Evolutionary conservation across 2,888 invertebrate genomes (phyloP).

Genomic region (Drosophila koepferae): DNA sequence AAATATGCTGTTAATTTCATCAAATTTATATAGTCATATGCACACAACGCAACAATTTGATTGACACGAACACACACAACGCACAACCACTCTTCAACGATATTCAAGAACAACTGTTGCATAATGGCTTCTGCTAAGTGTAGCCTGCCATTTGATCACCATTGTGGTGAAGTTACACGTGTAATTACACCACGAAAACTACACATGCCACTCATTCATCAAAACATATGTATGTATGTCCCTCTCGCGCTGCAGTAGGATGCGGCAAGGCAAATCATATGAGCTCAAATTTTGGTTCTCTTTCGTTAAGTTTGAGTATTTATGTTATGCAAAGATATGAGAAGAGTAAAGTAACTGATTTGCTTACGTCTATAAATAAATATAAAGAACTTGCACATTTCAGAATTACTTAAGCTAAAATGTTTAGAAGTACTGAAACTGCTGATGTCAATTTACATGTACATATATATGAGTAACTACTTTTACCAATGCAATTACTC

Average conservation of each 20-base stretch:
- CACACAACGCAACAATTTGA: not conserved
- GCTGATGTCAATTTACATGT: too few relatives aligned
- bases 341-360: too few relatives aligned
- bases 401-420: too few relatives aligned
- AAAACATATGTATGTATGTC: not conserved
- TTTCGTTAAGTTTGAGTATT: not conserved
- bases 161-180: not conserved
- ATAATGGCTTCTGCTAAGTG: not conserved
- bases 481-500: not conserved
- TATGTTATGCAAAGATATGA: not conserved
- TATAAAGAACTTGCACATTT: too few relatives aligned
- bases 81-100: not conserved
- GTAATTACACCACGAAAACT: not conserved
- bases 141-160: slow-evolving; percentile 1
- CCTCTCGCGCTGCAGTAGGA: not conserved
- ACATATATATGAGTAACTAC: too few relatives aligned
- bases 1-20: too few relatives aligned
- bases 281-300: not conserved
- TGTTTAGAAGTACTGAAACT: too few relatives aligned
- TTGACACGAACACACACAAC: not conserved
- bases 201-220: not conserved
- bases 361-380: too few relatives aligned
- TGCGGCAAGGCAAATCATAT: not conserved
- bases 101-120: not conserved
- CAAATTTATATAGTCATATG: not conserved